phyloP scores from a whole-genome alignment of 2,888 invertebrate species.

The Capitulum mitella region DNA sequence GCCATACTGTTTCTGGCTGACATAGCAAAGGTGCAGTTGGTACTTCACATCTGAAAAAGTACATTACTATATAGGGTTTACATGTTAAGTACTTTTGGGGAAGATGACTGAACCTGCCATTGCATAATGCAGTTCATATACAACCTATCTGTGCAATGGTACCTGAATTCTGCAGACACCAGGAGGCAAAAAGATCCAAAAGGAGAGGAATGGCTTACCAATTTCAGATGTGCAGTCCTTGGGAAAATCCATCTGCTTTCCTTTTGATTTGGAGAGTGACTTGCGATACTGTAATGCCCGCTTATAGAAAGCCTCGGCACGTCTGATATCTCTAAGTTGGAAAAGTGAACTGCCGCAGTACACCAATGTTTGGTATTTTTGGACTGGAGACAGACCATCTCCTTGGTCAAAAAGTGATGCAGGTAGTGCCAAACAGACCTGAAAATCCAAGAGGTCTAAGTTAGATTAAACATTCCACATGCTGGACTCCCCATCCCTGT shows the following conservation, averaged over 20 bases:
- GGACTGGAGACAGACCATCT: slow-evolving; percentile 49
- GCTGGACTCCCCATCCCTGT: too few relatives aligned
- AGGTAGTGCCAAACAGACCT: slow-evolving; percentile 60
- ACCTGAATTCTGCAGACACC: too few relatives aligned
- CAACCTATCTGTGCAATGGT: too few relatives aligned
- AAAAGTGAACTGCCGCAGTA: slow-evolving; percentile 64
- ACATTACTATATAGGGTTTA: too few relatives aligned
- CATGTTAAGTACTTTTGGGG: too few relatives aligned
- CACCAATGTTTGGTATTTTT: slow-evolving; percentile 60
- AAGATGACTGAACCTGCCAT: too few relatives aligned
- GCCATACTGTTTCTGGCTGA: slow-evolving; percentile 56
- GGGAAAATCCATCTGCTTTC: slow-evolving; percentile 36
- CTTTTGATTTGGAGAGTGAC: slow-evolving; percentile 45
- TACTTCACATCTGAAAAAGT: slow-evolving; percentile 60
- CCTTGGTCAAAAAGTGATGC: slow-evolving; percentile 59
- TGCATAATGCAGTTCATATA: too few relatives aligned
- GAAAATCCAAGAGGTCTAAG: too few relatives aligned
- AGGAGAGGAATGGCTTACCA: too few relatives aligned
- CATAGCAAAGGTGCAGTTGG: slow-evolving; percentile 60
- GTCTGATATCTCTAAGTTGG: slow-evolving; percentile 56
- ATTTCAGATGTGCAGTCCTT: slow-evolving; percentile 53
- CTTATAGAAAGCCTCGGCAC: slow-evolving; percentile 60
- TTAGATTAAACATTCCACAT: too few relatives aligned
- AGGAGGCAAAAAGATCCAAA: too few relatives aligned
- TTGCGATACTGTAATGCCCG: slow-evolving; percentile 59